A percentile compares a stretch with the other conserved stretches of the same genome.
These are phyloP conservation scores for Alca torda DNA, from an alignment of 2,797 vertebrate genomes.

Conservation along the genomic window DNA sequence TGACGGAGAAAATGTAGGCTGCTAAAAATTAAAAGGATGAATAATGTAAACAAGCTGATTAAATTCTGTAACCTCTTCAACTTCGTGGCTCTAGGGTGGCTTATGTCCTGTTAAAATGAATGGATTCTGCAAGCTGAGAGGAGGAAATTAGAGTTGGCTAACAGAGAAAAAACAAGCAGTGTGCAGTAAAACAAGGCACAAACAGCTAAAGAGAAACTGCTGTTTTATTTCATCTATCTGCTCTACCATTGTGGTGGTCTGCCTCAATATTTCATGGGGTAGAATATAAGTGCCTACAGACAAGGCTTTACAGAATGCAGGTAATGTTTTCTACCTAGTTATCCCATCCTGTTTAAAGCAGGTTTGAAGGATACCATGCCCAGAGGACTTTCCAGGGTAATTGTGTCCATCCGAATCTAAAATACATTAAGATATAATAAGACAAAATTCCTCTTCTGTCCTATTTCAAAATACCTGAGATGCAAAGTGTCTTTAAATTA, in stretches of 20 bases:
- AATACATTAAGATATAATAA: neutral
- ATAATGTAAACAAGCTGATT: constrained; percentile 54
- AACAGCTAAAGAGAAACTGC: neutral
- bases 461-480: neutral
- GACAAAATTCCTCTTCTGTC: neutral
- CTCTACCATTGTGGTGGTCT: neutral
- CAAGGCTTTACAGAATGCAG: neutral
- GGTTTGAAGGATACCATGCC: neutral
- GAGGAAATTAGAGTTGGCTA: neutral
- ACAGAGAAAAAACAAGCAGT: neutral
- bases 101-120: neutral
- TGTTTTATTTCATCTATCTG: neutral
- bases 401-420: neutral
- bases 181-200: neutral
- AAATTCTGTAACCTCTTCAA: constrained; percentile 31
- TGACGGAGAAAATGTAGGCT: neutral
- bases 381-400: neutral
- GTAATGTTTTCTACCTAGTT: neutral
- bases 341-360: neutral
- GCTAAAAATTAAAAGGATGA: constrained; percentile 45
- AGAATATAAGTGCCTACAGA: neutral
- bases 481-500: neutral
- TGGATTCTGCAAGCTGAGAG: neutral
- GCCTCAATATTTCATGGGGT: neutral
- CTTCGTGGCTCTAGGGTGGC: constrained; percentile 9